Percentiles rank a stretch among this genome's conserved stretches.
These are phyloP conservation scores for Baccha elongata DNA, from an alignment of 2,888 invertebrate genomes.

Conservation along the genomic window DNA sequence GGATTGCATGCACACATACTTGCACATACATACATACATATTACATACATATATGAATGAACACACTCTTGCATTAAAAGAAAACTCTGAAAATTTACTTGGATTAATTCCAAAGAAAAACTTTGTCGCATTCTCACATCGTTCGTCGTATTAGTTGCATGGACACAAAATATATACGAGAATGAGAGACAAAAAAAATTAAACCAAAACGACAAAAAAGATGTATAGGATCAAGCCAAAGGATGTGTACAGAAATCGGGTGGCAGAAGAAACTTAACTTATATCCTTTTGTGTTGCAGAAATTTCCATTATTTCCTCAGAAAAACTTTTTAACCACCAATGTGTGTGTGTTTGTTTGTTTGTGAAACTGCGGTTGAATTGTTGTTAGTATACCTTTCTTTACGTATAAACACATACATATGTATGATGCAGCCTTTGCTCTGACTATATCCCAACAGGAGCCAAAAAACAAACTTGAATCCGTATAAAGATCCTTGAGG, in stretches of 20 bases:
- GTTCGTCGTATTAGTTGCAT: slow-evolving; percentile 72
- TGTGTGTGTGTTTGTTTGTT: slow-evolving; percentile 34
- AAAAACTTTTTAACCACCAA: slow-evolving; percentile 44
- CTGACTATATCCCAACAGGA: slow-evolving; percentile 23
- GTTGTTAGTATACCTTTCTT: slow-evolving; percentile 26
- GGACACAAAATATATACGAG: slow-evolving; percentile 44
- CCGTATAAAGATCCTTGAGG: slow-evolving; percentile 51
- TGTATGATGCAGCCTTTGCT: slow-evolving; percentile 45
- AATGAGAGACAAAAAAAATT: slow-evolving; percentile 16
- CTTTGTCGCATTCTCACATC: slow-evolving; percentile 74
- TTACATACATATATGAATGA: background rate
- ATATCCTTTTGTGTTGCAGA: slow-evolving; percentile 72
- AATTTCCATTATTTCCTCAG: slow-evolving; percentile 69
- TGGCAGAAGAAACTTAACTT: slow-evolving; percentile 61
- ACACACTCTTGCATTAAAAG: slow-evolving; percentile 22
- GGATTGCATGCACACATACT: slow-evolving; percentile 24
- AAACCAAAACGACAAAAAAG: slow-evolving; percentile 49
- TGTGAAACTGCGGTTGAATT: slow-evolving; percentile 66
- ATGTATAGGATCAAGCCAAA: slow-evolving; percentile 43
- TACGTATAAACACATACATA: background rate
- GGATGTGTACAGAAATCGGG: slow-evolving; percentile 52
- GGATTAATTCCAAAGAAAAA: slow-evolving; percentile 74
- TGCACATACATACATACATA: too few species aligned
- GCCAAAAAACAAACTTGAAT: slow-evolving; percentile 48
- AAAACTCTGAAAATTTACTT: slow-evolving; percentile 70